Base-by-base conservation (phyloP, 2,888 invertebrate genomes). In the Tuberolachnus salignus region DNA sequence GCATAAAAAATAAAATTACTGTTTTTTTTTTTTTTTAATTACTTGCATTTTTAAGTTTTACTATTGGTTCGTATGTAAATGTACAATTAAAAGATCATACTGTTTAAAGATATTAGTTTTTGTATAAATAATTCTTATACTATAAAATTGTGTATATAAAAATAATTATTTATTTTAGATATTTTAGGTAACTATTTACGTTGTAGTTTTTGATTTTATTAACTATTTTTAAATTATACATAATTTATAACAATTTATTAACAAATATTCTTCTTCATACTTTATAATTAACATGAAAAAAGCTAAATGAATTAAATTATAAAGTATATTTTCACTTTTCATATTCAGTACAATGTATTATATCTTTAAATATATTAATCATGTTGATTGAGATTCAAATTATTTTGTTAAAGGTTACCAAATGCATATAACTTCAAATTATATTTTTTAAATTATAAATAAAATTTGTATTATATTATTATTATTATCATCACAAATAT, bases 321-420 rank as follows among this genome's bases (percentile, higher is more conserved):
- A 63, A 21, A 61, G n/a, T 23, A n/a, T 61, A 26, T 63, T 23
- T 21, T 44, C 21, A 14, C 61, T 34, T 21, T 51, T 63, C 2
- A 21, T 51, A 2, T 63, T 51, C 16, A 51, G 34, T 51, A 34
- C 51, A 57, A 71, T 57, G 42, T 51, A 21, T 63, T 63, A 42
- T 11, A 42, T 49, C 11, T 34, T 71, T 59, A 61, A 72, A 49
- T 72, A 61, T 59, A 73, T 73, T 49, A 26, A 72, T 73, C 4
- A 57, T 75, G 21, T 57, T 69, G 21, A 61, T 21, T 78, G 78
- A 78, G 69, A 78, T 78, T 78, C 78, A 69, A 61, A 67, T 34
- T 59, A 49, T 19, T 66, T 73, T 34, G 34, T 73, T 13, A 57
- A 26, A 34, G 21, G 14, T 57, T 67, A 75, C 49, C 42, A 51